phyloP scores from a whole-genome alignment of 2,113 vertebrate genomes.

The Sander lucioperca region DNA sequence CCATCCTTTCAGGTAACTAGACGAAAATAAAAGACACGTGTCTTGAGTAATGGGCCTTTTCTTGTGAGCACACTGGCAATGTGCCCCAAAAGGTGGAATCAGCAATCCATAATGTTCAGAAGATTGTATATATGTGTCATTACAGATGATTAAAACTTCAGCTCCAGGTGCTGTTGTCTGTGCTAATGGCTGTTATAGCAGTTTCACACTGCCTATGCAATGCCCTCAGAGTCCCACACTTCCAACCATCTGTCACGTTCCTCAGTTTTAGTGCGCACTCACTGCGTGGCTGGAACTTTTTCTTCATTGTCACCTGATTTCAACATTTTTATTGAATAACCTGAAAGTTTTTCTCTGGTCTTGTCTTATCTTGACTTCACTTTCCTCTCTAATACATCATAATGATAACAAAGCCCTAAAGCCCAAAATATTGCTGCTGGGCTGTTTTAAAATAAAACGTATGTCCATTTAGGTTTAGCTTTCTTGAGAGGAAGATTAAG shows the following conservation, averaged over 20 bases:
- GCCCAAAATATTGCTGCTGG: neutral
- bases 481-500: neutral
- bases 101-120: slow-evolving; percentile 24
- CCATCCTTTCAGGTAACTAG: neutral
- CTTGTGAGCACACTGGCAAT: slow-evolving; percentile 12
- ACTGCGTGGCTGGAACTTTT: slow-evolving; percentile 3
- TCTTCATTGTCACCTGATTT: neutral
- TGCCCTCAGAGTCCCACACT: slow-evolving; percentile 16
- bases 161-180: slow-evolving; percentile 52
- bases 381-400: neutral
- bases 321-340: slow-evolving; percentile 7
- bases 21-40: slow-evolving; percentile 5
- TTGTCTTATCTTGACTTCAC: neutral
- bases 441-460: neutral
- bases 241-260: slow-evolving; percentile 42
- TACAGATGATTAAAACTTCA: slow-evolving; percentile 46
- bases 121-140: slow-evolving; percentile 35
- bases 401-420: neutral
- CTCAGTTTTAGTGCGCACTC: slow-evolving; percentile 23
- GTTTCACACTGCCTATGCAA: slow-evolving; percentile 27
- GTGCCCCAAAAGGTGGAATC: slow-evolving; percentile 16
- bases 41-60: slow-evolving; percentile 37
- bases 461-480: neutral
- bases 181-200: slow-evolving; percentile 41
- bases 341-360: neutral